Conservation (phyloP, 2,797 vertebrate species). For the Sandelia bainsii region DNA sequence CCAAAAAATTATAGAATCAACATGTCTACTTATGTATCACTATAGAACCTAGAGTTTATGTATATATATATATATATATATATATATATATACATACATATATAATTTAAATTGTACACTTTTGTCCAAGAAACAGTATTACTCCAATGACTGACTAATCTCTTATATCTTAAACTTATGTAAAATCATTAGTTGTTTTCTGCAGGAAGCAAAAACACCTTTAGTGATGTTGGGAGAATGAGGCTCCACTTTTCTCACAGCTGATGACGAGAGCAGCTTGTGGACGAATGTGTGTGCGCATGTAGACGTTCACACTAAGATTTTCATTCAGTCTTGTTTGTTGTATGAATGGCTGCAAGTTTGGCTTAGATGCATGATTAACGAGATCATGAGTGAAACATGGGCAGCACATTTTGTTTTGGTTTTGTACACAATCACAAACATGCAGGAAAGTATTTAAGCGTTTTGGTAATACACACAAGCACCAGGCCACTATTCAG, state of each 20-base stretch:
- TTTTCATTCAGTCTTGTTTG: not conserved
- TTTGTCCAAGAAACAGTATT: not conserved
- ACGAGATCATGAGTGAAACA: constrained; percentile 13
- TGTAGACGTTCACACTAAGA: not conserved
- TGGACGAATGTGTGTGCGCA: not conserved
- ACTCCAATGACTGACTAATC: too few species aligned
- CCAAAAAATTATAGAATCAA: not conserved
- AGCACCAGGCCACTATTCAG: constrained; percentile 8
- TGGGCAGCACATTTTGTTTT: constrained; percentile 23
- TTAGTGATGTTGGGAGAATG: not conserved
- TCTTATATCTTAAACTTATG: too few species aligned
- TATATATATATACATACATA: too few species aligned
- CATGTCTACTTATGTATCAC: not conserved
- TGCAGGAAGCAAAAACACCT: not conserved
- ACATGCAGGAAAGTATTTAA: constrained; percentile 4
- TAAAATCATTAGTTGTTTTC: not conserved
- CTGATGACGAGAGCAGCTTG: not conserved
- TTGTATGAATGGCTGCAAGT: not conserved
- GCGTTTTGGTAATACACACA: constrained; percentile 9
- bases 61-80: too few species aligned
- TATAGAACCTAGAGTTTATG: not conserved
- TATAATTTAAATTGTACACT: too few species aligned
- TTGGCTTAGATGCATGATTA: constrained; percentile 1
- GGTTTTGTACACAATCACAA: constrained; percentile 32
- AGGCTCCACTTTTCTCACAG: not conserved